phyloP scores from a whole-genome alignment of 2,113 vertebrate genomes.

The Ptilonorhynchus violaceus region DNA sequence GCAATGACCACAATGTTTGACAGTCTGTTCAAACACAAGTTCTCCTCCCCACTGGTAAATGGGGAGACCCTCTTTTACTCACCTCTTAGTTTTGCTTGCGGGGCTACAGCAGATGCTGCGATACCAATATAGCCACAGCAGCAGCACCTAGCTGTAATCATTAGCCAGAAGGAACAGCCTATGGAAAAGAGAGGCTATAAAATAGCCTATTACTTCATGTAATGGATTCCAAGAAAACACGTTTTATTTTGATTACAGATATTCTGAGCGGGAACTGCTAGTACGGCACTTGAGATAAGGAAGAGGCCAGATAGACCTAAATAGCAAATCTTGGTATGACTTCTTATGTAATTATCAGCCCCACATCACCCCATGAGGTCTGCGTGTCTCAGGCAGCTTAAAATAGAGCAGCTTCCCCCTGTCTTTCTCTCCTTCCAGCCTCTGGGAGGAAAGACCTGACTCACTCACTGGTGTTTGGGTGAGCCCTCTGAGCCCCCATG shows the following conservation, averaged over 20 bases:
- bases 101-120: neutral
- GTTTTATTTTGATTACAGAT: neutral
- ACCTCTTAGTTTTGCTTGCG: neutral
- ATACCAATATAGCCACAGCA: fast-evolving
- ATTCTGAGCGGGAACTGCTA: neutral
- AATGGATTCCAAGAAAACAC: constrained; percentile 22
- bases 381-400: neutral
- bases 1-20: neutral
- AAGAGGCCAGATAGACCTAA: constrained; percentile 16
- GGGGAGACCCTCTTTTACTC: neutral
- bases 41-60: neutral
- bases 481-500: fast-evolving
- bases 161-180: neutral
- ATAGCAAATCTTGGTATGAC: constrained; percentile 7
- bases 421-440: neutral
- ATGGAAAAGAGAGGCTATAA: neutral
- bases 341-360: constrained; percentile 30
- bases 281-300: constrained; percentile 37
- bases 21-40: neutral
- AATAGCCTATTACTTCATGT: constrained; percentile 15
- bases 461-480: neutral
- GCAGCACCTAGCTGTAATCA: neutral
- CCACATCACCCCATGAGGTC: neutral
- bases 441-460: neutral
- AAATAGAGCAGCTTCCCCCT: neutral